phyloP scores from a whole-genome alignment of 1,140 invertebrate species.

The Papilio helenus region DNA sequence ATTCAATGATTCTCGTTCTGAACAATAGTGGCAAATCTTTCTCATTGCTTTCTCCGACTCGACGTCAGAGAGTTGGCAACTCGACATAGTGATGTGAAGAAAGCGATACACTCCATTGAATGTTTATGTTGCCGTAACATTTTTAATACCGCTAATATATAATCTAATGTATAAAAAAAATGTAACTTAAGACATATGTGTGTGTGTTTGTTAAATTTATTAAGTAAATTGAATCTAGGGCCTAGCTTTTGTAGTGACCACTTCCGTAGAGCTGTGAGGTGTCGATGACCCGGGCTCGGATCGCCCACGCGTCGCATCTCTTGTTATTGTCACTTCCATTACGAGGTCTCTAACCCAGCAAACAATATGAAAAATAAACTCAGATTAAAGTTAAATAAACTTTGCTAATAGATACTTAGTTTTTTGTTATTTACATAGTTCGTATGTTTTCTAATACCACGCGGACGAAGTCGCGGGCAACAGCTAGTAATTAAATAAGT shows the following conservation, averaged over 20 bases:
- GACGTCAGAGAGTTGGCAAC: background rate
- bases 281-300: constrained; percentile 6
- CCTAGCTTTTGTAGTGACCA: background rate
- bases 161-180: too few relatives aligned
- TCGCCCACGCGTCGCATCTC: constrained; percentile 21
- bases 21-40: background rate
- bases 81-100: background rate
- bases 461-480: too few relatives aligned
- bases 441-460: too few relatives aligned
- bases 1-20: background rate
- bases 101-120: background rate
- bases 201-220: background rate
- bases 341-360: background rate
- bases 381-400: too few relatives aligned
- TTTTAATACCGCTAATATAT: too few relatives aligned
- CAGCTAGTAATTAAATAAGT: too few relatives aligned
- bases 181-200: too few relatives aligned
- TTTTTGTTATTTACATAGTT: too few relatives aligned
- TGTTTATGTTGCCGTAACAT: background rate
- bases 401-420: too few relatives aligned
- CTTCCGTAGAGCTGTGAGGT: background rate
- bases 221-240: background rate
- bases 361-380: background rate
- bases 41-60: constrained; percentile 14
- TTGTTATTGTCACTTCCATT: background rate